Conservation (phyloP, 1,140 invertebrate genomes). For the Melanaphis sacchari region DNA sequence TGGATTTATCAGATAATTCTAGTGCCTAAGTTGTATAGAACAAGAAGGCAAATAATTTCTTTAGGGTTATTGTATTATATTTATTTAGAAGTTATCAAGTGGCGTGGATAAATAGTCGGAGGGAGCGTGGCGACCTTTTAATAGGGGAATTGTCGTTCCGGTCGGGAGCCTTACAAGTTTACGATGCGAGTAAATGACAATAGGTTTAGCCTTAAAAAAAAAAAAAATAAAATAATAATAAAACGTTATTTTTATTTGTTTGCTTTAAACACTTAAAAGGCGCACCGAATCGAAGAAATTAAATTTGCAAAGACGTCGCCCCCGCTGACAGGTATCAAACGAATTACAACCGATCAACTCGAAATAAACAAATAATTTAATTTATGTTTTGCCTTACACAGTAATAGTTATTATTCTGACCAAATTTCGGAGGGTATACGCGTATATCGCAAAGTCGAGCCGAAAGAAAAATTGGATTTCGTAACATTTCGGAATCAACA, state of each 20-base stretch:
- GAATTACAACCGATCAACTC: background rate
- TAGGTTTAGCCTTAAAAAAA: slow-evolving; percentile 21
- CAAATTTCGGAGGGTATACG: background rate
- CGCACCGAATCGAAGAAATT: background rate
- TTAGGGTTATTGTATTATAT: slow-evolving; percentile 26
- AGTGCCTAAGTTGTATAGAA: background rate
- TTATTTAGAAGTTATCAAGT: slow-evolving; percentile 52
- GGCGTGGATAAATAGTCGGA: slow-evolving; percentile 44
- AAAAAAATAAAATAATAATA: background rate
- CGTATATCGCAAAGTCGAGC: background rate
- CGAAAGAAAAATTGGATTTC: background rate
- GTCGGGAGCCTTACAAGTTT: slow-evolving; percentile 29
- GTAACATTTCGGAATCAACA: background rate
- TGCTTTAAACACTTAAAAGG: slow-evolving; percentile 11
- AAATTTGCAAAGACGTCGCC: background rate
- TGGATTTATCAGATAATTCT: background rate
- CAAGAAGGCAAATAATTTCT: slow-evolving; percentile 11
- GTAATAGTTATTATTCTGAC: background rate
- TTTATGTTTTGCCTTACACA: background rate
- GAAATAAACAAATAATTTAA: background rate
- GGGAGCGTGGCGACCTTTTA: slow-evolving; percentile 38
- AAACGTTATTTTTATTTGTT: slow-evolving; percentile 21
- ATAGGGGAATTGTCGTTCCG: slow-evolving; percentile 39
- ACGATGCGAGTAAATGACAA: slow-evolving; percentile 40
- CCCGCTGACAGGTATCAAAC: background rate